A percentile compares a stretch with the other conserved stretches of the same genome.
These are phyloP conservation scores for Dynastes hyllus DNA, from an alignment of 2,888 invertebrate species.

Conservation along the genomic window DNA sequence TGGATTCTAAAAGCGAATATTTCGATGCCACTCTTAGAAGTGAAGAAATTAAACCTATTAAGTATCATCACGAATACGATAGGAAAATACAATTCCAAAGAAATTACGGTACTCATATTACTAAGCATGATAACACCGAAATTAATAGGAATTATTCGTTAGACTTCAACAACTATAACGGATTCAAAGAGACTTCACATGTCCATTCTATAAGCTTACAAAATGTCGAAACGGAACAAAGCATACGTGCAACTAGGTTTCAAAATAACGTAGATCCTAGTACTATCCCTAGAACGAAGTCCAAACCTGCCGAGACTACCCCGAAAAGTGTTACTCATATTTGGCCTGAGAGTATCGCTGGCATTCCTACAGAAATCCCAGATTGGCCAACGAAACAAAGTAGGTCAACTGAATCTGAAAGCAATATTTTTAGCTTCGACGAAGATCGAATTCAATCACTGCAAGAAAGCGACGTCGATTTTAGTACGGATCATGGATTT, in stretches of 20 bases:
- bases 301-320: conserved; percentile 55
- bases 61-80: conserved; percentile 65
- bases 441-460: conserved; percentile 84
- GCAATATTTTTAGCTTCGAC: conserved; percentile 84
- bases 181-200: conserved; percentile 73
- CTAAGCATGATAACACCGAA: conserved; percentile 54
- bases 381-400: conserved; percentile 56
- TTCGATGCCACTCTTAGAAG: conserved; percentile 72
- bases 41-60: conserved; percentile 60
- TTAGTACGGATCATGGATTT: conserved; percentile 62
- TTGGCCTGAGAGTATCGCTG: conserved; percentile 75
- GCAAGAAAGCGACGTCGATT: conserved; percentile 71
- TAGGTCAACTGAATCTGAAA: conserved; percentile 79
- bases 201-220: conserved; percentile 81
- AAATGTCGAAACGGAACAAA: conserved; percentile 81
- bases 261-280: conserved; percentile 73
- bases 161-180: conserved; percentile 56
- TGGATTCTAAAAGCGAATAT: conserved; percentile 79
- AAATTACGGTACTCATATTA: conserved; percentile 69
- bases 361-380: conserved; percentile 72
- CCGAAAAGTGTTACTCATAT: conserved; percentile 70
- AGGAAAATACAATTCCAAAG: conserved; percentile 69
- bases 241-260: conserved; percentile 73
- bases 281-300: conserved; percentile 69
- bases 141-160: conserved; percentile 55